Evolutionary conservation across 1,140 invertebrate genomes (phyloP).

Genomic region (Caerostris darwini): DNA sequence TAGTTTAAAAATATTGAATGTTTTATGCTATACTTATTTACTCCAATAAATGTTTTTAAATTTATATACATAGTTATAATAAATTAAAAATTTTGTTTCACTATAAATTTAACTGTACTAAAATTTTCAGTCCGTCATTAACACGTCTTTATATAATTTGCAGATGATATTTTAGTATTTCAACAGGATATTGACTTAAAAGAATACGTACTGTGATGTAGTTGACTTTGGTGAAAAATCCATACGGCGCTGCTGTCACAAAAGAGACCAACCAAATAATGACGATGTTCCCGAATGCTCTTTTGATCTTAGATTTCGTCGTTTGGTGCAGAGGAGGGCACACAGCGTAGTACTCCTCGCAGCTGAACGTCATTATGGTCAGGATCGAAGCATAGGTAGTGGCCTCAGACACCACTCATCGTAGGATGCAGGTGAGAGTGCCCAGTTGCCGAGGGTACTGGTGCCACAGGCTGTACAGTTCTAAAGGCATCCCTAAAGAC

Average conservation of each 20-base stretch:
- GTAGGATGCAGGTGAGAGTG: conserved; percentile 90
- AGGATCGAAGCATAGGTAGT: conserved; percentile 89
- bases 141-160: too few species aligned
- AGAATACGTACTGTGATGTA: conserved; percentile 79
- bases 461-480: conserved; percentile 94
- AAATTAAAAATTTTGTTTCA: too few species aligned
- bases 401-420: conserved; percentile 92
- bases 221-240: conserved; percentile 82
- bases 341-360: conserved; percentile 89
- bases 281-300: conserved; percentile 90
- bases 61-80: too few species aligned
- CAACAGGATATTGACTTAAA: too few species aligned
- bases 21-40: too few species aligned
- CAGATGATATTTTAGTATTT: too few species aligned
- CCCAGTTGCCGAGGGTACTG: conserved; percentile 96
- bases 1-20: too few species aligned
- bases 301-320: conserved; percentile 89
- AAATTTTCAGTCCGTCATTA: too few species aligned
- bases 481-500: conserved; percentile 91
- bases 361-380: conserved; percentile 79
- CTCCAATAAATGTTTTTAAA: too few species aligned
- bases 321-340: conserved; percentile 91
- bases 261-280: conserved; percentile 90
- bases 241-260: conserved; percentile 90
- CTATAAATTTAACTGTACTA: too few species aligned